Conservation (phyloP, 2,113 vertebrate genomes). For the Phoenicopterus ruber region DNA sequence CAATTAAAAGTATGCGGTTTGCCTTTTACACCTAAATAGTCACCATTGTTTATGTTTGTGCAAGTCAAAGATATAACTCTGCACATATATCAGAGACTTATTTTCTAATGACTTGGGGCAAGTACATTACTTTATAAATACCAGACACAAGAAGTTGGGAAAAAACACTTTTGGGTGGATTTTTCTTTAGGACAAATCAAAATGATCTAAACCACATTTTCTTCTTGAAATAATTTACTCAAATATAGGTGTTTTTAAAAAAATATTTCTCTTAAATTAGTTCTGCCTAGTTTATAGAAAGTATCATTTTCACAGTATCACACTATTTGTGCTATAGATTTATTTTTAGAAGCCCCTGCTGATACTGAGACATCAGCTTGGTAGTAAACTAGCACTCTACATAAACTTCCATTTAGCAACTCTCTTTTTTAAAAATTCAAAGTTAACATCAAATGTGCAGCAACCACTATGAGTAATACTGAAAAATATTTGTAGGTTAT, state of each 20-base stretch:
- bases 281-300: neutral
- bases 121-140: neutral
- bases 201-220: neutral
- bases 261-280: neutral
- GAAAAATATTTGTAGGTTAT: neutral
- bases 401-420: neutral
- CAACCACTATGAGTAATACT: neutral
- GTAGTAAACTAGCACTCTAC: neutral
- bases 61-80: neutral
- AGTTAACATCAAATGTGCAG: neutral
- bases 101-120: neutral
- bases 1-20: neutral
- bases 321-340: neutral
- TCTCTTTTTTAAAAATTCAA: neutral
- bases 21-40: neutral
- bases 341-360: neutral
- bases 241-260: neutral
- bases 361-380: neutral
- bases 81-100: neutral
- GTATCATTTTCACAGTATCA: neutral
- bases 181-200: neutral
- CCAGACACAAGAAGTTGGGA: neutral
- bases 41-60: neutral
- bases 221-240: neutral
- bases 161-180: neutral